Evolutionary conservation across 2,113 vertebrate species (phyloP).

Genomic region (Myiopsitta monachus): DNA sequence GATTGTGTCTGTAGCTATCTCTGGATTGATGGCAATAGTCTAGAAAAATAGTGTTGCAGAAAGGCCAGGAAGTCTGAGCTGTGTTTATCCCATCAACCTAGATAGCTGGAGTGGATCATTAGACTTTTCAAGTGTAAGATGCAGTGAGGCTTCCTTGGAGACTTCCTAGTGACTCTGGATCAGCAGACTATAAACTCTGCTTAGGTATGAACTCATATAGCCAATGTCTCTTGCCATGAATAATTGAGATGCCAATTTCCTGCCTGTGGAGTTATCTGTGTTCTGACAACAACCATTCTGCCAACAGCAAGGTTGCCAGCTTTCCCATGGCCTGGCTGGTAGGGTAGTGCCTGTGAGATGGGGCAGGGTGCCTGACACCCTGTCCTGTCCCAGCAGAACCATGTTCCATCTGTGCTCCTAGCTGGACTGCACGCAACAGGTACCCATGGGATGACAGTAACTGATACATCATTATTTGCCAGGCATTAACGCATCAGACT

Average conservation of each 20-base stretch:
- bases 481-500: not conserved
- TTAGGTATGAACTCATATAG: not conserved
- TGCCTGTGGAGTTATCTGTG: not conserved
- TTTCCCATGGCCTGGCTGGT: not conserved
- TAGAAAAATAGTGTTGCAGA: not conserved
- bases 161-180: not conserved
- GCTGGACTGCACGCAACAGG: not conserved
- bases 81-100: not conserved
- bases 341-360: rapidly evolving
- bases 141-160: not conserved
- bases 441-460: not conserved
- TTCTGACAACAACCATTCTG: not conserved
- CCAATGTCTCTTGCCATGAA: not conserved
- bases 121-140: not conserved
- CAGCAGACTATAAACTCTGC: not conserved
- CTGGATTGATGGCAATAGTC: not conserved
- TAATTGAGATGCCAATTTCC: not conserved
- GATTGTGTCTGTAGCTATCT: not conserved
- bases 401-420: not conserved
- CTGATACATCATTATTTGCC: not conserved
- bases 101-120: not conserved
- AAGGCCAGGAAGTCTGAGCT: not conserved
- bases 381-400: not conserved
- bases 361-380: not conserved
- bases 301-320: not conserved